Conservation (phyloP, 2,797 vertebrate species). For the Sphaeramia orbicularis region DNA sequence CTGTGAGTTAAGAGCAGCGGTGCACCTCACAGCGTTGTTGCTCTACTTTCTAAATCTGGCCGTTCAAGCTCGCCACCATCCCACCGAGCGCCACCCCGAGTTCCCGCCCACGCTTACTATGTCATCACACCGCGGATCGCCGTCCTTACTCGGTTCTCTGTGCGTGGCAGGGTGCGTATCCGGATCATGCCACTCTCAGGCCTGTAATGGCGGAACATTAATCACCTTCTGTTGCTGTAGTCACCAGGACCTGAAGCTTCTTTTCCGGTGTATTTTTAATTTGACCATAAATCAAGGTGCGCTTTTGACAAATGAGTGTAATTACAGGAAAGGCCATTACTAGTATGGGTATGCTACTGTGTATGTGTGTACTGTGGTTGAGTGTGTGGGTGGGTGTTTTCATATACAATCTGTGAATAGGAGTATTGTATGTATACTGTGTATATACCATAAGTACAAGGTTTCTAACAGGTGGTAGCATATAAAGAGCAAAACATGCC, state of each 20-base stretch:
- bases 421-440: background rate
- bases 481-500: conserved; percentile 3
- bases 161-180: conserved; percentile 57
- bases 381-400: conserved; percentile 24
- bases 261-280: conserved; percentile 91
- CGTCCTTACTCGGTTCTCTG: conserved; percentile 19
- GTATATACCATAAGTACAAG: background rate
- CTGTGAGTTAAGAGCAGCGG: conserved; percentile 9
- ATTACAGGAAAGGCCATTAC: conserved; percentile 89
- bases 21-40: conserved; percentile 35
- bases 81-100: conserved; percentile 3
- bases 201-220: conserved; percentile 84
- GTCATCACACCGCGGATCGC: conserved; percentile 28
- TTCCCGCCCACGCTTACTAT: conserved; percentile 9
- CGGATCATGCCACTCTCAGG: conserved; percentile 77
- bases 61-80: background rate
- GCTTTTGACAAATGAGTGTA: conserved; percentile 94
- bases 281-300: conserved; percentile 93
- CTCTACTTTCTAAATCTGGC: conserved; percentile 56
- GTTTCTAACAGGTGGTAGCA: conserved; percentile 5
- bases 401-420: conserved; percentile 21
- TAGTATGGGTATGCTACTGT: conserved; percentile 35
- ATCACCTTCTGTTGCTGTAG: conserved; percentile 83
- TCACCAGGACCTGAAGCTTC: conserved; percentile 79
- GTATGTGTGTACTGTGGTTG: conserved; percentile 8